A percentile compares a stretch with the other conserved stretches of the same genome.
These are phyloP conservation scores for Bothrops jararaca DNA, from an alignment of 2,113 vertebrate genomes.

Conservation along the genomic window DNA sequence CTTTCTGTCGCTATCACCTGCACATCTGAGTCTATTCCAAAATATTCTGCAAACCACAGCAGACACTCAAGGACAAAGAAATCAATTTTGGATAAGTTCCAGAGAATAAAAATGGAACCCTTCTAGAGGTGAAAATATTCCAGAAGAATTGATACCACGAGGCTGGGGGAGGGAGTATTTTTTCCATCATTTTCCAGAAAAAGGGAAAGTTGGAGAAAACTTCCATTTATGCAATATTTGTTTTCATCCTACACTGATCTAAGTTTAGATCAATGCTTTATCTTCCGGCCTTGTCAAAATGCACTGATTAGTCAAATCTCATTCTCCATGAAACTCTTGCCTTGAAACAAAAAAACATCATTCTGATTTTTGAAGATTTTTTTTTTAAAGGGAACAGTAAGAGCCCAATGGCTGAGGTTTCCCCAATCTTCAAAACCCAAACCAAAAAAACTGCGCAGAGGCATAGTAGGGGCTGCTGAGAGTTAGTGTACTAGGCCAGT, in stretches of 20 bases:
- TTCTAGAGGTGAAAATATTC: background rate
- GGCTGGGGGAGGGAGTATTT: background rate
- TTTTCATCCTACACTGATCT: background rate
- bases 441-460: no score
- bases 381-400: background rate
- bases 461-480: no score
- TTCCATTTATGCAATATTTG: background rate
- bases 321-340: background rate
- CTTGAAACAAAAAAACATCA: background rate
- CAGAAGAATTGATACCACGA: background rate
- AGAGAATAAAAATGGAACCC: background rate
- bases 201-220: background rate
- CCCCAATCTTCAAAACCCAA: background rate
- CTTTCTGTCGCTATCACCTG: background rate
- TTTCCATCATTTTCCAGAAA: background rate
- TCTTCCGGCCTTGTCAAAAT: background rate
- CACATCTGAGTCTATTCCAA: background rate
- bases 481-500: no score
- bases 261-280: background rate
- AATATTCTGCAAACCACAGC: background rate
- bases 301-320: background rate
- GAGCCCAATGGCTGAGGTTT: background rate
- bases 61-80: background rate
- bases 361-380: background rate
- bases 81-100: background rate